Evolutionary conservation across 2,888 invertebrate species (phyloP).

Genomic region (Dryococelus australis): DNA sequence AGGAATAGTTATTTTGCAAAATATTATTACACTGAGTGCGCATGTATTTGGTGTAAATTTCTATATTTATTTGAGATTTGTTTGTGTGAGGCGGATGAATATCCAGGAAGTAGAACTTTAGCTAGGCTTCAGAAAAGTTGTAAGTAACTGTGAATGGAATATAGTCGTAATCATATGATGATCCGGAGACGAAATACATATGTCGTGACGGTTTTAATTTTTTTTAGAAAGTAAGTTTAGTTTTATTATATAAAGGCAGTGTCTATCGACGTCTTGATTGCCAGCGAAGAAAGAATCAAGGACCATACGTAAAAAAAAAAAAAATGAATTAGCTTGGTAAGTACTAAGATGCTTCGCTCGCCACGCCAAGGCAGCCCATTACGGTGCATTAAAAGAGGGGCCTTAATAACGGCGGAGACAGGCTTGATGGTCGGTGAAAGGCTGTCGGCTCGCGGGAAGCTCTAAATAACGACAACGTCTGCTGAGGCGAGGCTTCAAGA

Average conservation of each 20-base stretch:
- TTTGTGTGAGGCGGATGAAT: too few relatives aligned
- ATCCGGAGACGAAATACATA: too few relatives aligned
- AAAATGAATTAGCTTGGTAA: background rate
- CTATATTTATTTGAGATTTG: too few relatives aligned
- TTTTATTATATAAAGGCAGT: background rate
- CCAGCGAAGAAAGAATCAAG: background rate
- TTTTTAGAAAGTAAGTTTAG: too few relatives aligned
- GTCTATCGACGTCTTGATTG: background rate
- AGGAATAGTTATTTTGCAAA: too few relatives aligned
- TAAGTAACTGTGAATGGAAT: too few relatives aligned
- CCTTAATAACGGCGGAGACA: background rate
- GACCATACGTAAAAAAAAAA: background rate
- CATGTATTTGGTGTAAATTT: too few relatives aligned
- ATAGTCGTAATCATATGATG: too few relatives aligned
- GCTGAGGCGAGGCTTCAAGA: background rate
- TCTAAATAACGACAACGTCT: background rate
- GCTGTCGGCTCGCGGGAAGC: background rate
- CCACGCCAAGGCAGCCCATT: background rate
- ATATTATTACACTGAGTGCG: too few relatives aligned
- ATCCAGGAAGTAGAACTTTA: too few relatives aligned
- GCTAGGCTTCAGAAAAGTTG: too few relatives aligned
- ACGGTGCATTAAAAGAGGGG: background rate
- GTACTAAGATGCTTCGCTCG: background rate
- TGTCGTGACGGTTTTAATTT: too few relatives aligned
- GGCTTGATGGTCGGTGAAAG: background rate